These are phyloP conservation scores for Cassiopea andromeda DNA, from an alignment of 30 jellyfish, hydroid and myxozoan genomes.

Conservation along the genomic window DNA sequence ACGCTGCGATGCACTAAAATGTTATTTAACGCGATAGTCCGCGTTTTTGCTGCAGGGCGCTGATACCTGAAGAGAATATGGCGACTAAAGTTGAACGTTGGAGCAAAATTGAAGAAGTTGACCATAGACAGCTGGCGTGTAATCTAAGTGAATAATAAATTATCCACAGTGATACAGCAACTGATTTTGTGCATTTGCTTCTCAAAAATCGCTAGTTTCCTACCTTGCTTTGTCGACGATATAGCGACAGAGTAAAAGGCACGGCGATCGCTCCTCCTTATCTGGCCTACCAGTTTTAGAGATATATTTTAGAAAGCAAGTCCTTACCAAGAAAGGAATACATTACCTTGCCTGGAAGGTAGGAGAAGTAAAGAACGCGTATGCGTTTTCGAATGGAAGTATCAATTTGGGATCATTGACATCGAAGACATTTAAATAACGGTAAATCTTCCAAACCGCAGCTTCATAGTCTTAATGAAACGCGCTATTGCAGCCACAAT, in stretches of 20 bases:
- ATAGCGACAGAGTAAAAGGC: not conserved
- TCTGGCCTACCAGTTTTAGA: not conserved
- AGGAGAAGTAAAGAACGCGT: not conserved
- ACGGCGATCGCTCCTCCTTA: not conserved
- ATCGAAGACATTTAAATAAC: not conserved
- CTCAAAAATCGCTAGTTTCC: not conserved
- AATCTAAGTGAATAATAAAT: not conserved
- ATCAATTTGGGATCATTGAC: not conserved
- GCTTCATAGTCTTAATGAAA: not conserved
- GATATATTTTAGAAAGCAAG: not conserved
- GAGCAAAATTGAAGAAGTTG: not conserved
- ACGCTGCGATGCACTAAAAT: not conserved
- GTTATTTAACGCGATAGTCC: not conserved
- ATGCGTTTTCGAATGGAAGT: not conserved
- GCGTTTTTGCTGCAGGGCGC: constrained; percentile 2
- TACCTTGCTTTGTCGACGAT: not conserved
- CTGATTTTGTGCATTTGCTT: not conserved
- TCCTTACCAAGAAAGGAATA: not conserved
- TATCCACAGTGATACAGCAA: not conserved
- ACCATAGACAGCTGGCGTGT: constrained; percentile 5
- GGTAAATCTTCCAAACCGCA: not conserved
- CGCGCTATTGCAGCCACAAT: no score
- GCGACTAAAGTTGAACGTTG: constrained; percentile 14
- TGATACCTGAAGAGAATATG: constrained; percentile 21
- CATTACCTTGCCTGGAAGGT: not conserved